phyloP scores from a whole-genome alignment of 2,797 vertebrate species.

The Poeciliopsis presidionis region DNA sequence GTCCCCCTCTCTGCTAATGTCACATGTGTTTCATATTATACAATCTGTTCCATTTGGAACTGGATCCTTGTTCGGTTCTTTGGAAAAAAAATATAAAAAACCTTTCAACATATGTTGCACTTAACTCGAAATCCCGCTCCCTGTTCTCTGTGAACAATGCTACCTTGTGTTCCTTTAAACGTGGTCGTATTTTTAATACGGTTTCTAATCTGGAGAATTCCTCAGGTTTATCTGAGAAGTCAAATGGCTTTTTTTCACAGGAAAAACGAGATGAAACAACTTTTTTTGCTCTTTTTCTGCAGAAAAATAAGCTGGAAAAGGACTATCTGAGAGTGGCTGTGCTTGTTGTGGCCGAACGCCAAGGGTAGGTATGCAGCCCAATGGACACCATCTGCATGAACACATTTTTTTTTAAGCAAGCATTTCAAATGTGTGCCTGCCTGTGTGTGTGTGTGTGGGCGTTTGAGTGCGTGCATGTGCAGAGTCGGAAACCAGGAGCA shows the following conservation, averaged over 20 bases:
- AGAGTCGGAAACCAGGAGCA: constrained; percentile 78
- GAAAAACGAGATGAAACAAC: constrained; percentile 79
- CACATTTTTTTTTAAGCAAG: constrained; percentile 71
- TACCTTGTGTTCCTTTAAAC: constrained; percentile 34
- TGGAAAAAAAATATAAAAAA: background rate
- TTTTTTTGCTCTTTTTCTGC: constrained; percentile 71
- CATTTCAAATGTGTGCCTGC: constrained; percentile 64
- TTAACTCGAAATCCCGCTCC: constrained; percentile 23
- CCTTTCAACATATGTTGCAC: constrained; percentile 18
- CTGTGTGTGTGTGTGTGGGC: constrained; percentile 25
- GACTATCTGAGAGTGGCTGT: constrained; percentile 82
- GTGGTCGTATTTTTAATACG: constrained; percentile 13
- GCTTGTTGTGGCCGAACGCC: constrained; percentile 82
- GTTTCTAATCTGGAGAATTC: constrained; percentile 65
- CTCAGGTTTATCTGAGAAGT: constrained; percentile 56
- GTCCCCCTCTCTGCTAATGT: constrained; percentile 50
- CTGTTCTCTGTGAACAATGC: constrained; percentile 31
- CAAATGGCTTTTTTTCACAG: constrained; percentile 66
- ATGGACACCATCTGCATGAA: constrained; percentile 85
- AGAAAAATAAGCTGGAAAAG: constrained; percentile 74
- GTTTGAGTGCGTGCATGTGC: constrained; percentile 47
- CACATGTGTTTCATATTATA: constrained; percentile 60
- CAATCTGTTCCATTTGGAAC: constrained; percentile 31
- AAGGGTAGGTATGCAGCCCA: constrained; percentile 83
- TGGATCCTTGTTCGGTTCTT: constrained; percentile 14